These are phyloP conservation scores for Monopis laevigella DNA, from an alignment of 2,888 invertebrate genomes.

Conservation along the genomic window DNA sequence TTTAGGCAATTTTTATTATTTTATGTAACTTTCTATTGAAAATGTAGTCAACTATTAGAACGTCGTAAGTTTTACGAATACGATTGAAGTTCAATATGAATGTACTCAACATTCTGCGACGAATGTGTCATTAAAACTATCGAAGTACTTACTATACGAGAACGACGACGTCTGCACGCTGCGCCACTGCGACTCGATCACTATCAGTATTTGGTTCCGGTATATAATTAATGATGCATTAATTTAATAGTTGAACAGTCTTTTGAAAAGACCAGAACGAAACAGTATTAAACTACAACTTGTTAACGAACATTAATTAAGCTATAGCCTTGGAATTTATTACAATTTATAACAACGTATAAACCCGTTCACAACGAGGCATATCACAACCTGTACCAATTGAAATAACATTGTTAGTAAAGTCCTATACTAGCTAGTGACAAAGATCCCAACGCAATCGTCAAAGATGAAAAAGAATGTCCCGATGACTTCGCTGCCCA, in stretches of 20 bases:
- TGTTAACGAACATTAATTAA: slow-evolving; percentile 62
- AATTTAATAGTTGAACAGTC: slow-evolving; percentile 5
- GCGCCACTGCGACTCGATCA: background rate
- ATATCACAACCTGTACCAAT: slow-evolving; percentile 68
- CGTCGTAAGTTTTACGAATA: slow-evolving; percentile 4
- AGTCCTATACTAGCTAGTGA: slow-evolving; percentile 65
- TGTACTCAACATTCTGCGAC: slow-evolving; percentile 1
- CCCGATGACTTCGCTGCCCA: slow-evolving; percentile 34
- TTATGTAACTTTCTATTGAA: no score
- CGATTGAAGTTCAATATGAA: slow-evolving; percentile 9
- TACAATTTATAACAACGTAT: slow-evolving; percentile 67
- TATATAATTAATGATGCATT: slow-evolving; percentile 1
- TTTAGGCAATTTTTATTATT: no score
- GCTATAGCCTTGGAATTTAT: slow-evolving; percentile 60
- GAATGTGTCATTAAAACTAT: slow-evolving; percentile 7
- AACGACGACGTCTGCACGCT: slow-evolving; percentile 3
- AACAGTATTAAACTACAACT: slow-evolving; percentile 62
- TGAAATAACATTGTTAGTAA: slow-evolving; percentile 68
- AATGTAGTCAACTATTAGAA: no score
- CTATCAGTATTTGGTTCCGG: background rate
- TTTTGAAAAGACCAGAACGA: slow-evolving; percentile 19
- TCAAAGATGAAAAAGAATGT: slow-evolving; percentile 59
- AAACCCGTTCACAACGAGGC: slow-evolving; percentile 66
- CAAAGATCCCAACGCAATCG: slow-evolving; percentile 67
- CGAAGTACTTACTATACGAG: slow-evolving; percentile 3